Percentiles rank a stretch among this genome's conserved stretches.
phyloP scores from a whole-genome alignment of 2,888 invertebrate genomes.

The Hemithea aestivaria region DNA sequence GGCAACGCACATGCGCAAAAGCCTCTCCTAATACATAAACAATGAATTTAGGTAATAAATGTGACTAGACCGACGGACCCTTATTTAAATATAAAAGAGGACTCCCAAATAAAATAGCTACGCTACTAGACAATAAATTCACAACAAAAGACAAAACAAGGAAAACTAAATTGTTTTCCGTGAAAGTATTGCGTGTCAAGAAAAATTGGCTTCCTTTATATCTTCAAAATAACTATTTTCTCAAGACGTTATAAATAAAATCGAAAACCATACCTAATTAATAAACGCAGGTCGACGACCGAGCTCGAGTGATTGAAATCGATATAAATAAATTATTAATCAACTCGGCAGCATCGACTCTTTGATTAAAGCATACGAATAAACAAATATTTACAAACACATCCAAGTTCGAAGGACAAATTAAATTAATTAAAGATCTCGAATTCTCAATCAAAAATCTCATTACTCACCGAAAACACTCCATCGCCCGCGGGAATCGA shows the following conservation, averaged over 20 bases:
- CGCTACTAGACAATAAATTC: conserved; percentile 17
- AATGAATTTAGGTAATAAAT: conserved; percentile 52
- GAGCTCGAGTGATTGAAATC: conserved; percentile 10
- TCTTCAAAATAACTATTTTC: no score
- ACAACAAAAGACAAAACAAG: conserved; percentile 11
- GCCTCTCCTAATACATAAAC: conserved; percentile 59
- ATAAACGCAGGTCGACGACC: conserved; percentile 16
- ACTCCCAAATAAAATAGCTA: conserved; percentile 14
- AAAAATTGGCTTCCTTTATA: background rate
- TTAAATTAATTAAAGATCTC: conserved; percentile 39
- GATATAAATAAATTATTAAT: conserved; percentile 16
- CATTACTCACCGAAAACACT: conserved; percentile 62
- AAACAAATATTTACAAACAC: conserved; percentile 37
- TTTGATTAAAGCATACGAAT: conserved; percentile 19
- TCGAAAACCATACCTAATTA: background rate
- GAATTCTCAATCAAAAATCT: conserved; percentile 45
- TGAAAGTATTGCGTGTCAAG: background rate
- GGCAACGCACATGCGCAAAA: conserved; percentile 65
- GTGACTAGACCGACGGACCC: conserved; percentile 28
- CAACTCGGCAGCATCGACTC: conserved; percentile 20
- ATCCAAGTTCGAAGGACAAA: conserved; percentile 26
- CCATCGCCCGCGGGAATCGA: conserved; percentile 51
- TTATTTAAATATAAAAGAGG: conserved; percentile 22
- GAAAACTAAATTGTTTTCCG: background rate
- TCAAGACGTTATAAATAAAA: no score